Percentiles rank a stretch among this genome's conserved stretches.
Conservation (phyloP, 2,113 vertebrate species). For the Brienomyrus brachyistius region DNA sequence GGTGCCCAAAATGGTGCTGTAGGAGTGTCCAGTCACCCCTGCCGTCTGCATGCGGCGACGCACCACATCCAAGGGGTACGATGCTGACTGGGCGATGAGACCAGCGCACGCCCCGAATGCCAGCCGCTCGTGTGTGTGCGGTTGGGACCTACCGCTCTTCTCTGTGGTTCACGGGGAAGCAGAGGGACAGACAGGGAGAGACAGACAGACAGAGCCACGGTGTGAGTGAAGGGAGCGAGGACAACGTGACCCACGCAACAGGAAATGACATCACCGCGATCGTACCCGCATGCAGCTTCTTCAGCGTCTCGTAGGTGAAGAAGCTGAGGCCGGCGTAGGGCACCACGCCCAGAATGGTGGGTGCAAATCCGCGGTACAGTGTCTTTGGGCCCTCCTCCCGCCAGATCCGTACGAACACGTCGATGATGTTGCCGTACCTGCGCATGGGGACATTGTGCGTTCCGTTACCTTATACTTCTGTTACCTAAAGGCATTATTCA, state of each 20-base stretch:
- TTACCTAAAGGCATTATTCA: not conserved
- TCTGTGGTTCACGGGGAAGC: slow-evolving; percentile 53
- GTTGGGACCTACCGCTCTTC: slow-evolving; percentile 68
- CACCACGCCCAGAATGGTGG: slow-evolving; percentile 86
- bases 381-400: slow-evolving; percentile 86
- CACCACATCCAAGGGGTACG: slow-evolving; percentile 94
- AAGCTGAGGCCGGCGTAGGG: slow-evolving; percentile 94
- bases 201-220: not conserved
- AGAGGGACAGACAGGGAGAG: not conserved
- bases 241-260: not conserved
- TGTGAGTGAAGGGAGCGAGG: not conserved
- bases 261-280: not conserved
- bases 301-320: slow-evolving; percentile 91
- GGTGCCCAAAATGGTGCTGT: slow-evolving; percentile 73
- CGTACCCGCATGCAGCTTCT: slow-evolving; percentile 83
- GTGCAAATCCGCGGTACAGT: slow-evolving; percentile 80
- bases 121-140: slow-evolving; percentile 78
- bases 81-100: slow-evolving; percentile 85
- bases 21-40: slow-evolving; percentile 77
- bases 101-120: slow-evolving; percentile 88
- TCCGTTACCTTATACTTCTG: too few species aligned
- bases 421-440: slow-evolving; percentile 95
- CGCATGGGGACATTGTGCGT: not conserved
- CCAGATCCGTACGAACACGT: slow-evolving; percentile 89
- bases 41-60: slow-evolving; percentile 95